Base-by-base conservation (phyloP, 2,888 invertebrate genomes). In the Agriotes lineatus region DNA sequence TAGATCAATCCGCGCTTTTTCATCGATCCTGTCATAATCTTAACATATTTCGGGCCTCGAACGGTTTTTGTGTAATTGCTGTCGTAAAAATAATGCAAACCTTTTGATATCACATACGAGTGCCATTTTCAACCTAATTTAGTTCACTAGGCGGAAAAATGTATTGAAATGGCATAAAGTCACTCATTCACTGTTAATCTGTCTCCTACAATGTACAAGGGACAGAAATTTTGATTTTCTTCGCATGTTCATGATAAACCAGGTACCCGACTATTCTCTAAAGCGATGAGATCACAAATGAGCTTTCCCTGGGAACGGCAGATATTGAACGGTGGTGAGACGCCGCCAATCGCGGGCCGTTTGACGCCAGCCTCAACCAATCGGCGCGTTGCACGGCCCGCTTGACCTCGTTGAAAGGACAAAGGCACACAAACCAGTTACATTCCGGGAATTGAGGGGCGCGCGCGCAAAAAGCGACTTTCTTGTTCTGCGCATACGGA, bases 241-340 rank as follows among this genome's bases (percentile, higher is more conserved):
- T 83, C 83, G 83, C 83, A 84, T 83, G 79, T 80, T 76, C 72
- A 71, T 76, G 61, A 69, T 67, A 78, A 83, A 82, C 74, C 76
- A 75, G 75, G 75, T 70, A 76, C 76, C 84, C 84, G 84, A 84
- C 84, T 84, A 77, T 84, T 83, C 83, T 82, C 82, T 84, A 81
- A 80, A 82, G 83, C 84, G 84, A 81, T 80, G 82, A 82, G 83
- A 83, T 83, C 84, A 84, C 84, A 84, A 84, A 84, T 84, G 84
- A 81, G 72, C 76, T 80, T 81, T 78, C 77, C 72, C 74, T 64
- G 74, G 75, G 77, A 78, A 79, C 79, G 79, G 74, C 70, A 75
- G 60, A 74, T 79, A 79, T 78, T 77, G 79, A 78, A 75, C 76
- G 74, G 77, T 76, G 72, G 74, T 72, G 74, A 75, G 75, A 73